Percentiles rank a stretch among this genome's conserved stretches.
Conservation (phyloP, 2,888 invertebrate species). For the Epicampocera succincta region DNA sequence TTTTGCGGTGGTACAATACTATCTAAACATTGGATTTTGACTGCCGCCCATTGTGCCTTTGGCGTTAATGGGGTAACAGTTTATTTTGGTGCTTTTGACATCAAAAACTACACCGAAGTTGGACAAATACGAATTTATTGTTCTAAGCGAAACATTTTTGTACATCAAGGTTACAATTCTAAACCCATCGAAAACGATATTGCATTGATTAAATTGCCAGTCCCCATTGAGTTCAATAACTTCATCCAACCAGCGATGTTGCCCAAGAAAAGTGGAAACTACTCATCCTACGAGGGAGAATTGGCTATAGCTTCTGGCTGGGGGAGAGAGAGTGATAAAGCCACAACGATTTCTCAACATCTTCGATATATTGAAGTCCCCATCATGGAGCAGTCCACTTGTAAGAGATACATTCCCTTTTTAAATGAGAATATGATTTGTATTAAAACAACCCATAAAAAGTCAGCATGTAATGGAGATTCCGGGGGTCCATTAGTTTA, state of each 20-base stretch:
- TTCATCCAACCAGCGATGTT: constrained; percentile 71
- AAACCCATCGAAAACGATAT: constrained; percentile 73
- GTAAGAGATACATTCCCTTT: constrained; percentile 71
- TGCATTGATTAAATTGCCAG: constrained; percentile 73
- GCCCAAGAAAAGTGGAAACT: constrained; percentile 68
- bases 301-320: constrained; percentile 73
- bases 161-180: constrained; percentile 72
- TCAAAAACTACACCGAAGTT: constrained; percentile 64
- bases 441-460: constrained; percentile 77
- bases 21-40: constrained; percentile 76
- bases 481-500: constrained; percentile 79
- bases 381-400: constrained; percentile 70
- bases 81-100: constrained; percentile 72
- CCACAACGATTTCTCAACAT: constrained; percentile 70
- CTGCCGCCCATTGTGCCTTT: constrained; percentile 80
- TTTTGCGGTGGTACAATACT: constrained; percentile 80
- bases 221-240: constrained; percentile 70
- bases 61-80: constrained; percentile 69
- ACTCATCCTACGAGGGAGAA: constrained; percentile 71
- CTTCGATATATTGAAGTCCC: constrained; percentile 73
- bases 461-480: constrained; percentile 79
- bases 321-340: constrained; percentile 72
- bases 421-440: constrained; percentile 77
- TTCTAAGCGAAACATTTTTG: constrained; percentile 67
- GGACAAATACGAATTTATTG: constrained; percentile 70